These are phyloP conservation scores for Pantherophis guttatus DNA, from an alignment of 2,113 vertebrate genomes.

Conservation along the genomic window DNA sequence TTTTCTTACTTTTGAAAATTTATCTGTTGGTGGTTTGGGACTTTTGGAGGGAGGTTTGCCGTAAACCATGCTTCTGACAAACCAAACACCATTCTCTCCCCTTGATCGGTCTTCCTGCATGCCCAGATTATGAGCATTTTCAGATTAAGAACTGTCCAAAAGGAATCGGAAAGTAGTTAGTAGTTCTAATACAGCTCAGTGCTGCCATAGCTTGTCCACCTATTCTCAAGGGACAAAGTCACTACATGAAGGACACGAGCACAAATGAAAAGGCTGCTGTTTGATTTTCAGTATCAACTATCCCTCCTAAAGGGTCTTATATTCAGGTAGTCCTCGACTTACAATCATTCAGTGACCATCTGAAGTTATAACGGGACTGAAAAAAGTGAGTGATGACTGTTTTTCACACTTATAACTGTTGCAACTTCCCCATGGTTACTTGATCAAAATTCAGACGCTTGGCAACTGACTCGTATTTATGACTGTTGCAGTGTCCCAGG, in stretches of 20 bases:
- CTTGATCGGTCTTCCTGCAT: neutral
- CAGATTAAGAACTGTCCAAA: neutral
- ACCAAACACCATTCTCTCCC: neutral
- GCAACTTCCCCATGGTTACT: no score
- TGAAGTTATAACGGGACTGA: no score
- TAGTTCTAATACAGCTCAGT: neutral
- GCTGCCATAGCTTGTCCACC: neutral
- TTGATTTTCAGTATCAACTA: neutral
- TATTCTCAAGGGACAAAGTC: neutral
- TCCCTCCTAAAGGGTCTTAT: neutral
- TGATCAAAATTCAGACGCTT: no score
- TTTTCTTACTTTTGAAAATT: neutral
- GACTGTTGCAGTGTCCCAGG: no score
- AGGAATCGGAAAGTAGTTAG: neutral
- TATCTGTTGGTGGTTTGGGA: neutral
- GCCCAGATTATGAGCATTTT: neutral
- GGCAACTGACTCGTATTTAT: no score
- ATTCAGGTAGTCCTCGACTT: neutral
- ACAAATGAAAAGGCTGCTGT: neutral
- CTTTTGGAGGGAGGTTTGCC: neutral
- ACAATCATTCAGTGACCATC: no score
- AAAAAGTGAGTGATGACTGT: no score
- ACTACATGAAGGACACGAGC: neutral
- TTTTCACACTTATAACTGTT: no score
- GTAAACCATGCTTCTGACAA: neutral